Evolutionary conservation across 2,113 vertebrate species (phyloP), one percentile per base, ranked within the genome.

Genomic region (Ammodytes marinus): DNA sequence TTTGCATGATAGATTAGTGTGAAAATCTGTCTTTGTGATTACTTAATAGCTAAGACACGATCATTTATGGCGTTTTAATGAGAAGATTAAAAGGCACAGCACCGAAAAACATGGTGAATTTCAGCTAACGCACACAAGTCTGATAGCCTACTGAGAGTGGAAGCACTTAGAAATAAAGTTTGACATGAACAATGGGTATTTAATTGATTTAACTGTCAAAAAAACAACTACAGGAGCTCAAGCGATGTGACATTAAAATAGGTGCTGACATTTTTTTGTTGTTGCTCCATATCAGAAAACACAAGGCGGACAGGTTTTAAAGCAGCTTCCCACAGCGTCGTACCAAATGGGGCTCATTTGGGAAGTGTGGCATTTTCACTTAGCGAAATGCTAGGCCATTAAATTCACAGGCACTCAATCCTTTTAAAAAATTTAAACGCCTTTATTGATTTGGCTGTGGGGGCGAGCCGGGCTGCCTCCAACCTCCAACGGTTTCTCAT

Each of bases 341-440:
- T 6, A 17, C 13, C 42, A 57, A 53, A 72, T 27, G 9, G 10
- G 13, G 35, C 50, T 50, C 53, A 39, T 39, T 27, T 65, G 63
- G 27, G 55, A 71, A 74, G 27, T 3, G 6, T 40, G 40, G 60
- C 52, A 13, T 65, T 74, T 79, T 82, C 64, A 69, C 64, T 78
- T 42, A 67, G 74, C 52, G 57, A 61, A 83, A 80, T 79, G 82
- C 52, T 74, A 81, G n/a, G 52, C 69, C 61, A 79, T 68, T 86
- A 65, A 78, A 74, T 39, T 43, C 66, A 57, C 81, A 82, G 71
- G 60, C 74, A 52, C 77, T 85, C 63, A 6, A 15, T 37, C 66
- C 76, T 86, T 73, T 69, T 80, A 39, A 82, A 87, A 84, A 49
- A 77, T 83, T 71, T 17, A 87, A 88, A 85, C 75, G 85, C 40